phyloP scores from a whole-genome alignment of 2,797 vertebrate species.

The Scomberomorus guttatus region DNA sequence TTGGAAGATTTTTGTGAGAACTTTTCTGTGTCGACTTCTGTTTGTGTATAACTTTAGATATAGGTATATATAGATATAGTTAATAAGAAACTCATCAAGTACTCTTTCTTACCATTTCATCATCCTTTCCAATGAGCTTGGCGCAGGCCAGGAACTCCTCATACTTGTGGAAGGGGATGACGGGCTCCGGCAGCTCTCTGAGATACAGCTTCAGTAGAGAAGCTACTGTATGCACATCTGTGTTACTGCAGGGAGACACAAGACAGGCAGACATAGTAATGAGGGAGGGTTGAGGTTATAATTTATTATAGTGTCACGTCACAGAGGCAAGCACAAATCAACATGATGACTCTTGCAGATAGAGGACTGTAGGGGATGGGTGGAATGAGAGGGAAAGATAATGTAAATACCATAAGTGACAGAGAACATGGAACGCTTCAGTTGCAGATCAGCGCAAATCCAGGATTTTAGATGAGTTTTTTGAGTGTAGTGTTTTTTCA shows the following conservation, averaged over 20 bases:
- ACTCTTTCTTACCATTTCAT: slow-evolving; percentile 91
- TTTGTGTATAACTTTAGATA: background rate
- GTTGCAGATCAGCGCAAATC: background rate
- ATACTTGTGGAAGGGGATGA: slow-evolving; percentile 94
- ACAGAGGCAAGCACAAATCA: slow-evolving; percentile 23
- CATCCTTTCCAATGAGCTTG: slow-evolving; percentile 93
- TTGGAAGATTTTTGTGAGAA: slow-evolving; percentile 7
- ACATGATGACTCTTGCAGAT: background rate
- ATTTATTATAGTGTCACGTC: slow-evolving; percentile 9
- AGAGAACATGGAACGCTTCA: background rate
- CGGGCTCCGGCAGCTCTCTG: slow-evolving; percentile 95
- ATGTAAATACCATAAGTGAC: background rate
- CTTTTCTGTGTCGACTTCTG: slow-evolving; percentile 1
- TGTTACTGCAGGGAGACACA: slow-evolving; percentile 86
- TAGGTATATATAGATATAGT: no score
- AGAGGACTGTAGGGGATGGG: background rate
- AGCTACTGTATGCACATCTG: slow-evolving; percentile 97
- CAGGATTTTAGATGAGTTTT: background rate
- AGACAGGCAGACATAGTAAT: background rate
- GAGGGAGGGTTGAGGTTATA: background rate
- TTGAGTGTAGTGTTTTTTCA: background rate
- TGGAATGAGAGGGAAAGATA: background rate
- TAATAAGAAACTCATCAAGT: background rate
- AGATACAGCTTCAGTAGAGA: slow-evolving; percentile 97
- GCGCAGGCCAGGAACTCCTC: slow-evolving; percentile 94